A percentile compares a stretch with the other conserved stretches of the same genome.
Conservation (phyloP, 2,113 vertebrate species). For the Pseudopipra pipra region DNA sequence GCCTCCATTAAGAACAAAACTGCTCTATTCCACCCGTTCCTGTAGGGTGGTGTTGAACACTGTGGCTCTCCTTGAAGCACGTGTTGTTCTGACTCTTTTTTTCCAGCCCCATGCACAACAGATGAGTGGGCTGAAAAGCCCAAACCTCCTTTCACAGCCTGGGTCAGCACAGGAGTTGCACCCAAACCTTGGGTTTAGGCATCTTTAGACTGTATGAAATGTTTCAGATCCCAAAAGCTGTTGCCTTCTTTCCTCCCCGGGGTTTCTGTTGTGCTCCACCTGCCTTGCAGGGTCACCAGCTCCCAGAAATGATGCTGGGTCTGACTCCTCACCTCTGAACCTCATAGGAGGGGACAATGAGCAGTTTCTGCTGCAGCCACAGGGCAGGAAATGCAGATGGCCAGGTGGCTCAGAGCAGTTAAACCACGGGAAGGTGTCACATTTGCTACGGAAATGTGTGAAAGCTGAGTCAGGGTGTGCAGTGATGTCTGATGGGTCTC, state of each 20-base stretch:
- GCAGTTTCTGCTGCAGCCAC: background rate
- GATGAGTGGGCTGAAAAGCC: background rate
- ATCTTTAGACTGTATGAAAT: background rate
- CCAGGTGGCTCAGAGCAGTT: background rate
- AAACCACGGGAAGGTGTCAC: background rate
- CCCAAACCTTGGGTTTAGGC: background rate
- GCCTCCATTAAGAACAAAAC: background rate
- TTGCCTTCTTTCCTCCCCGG: rapidly evolving
- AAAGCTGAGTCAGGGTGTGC: background rate
- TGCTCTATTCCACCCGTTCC: background rate
- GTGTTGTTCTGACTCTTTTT: background rate
- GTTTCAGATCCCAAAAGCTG: background rate
- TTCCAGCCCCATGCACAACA: background rate
- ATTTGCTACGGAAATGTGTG: background rate
- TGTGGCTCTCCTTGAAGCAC: background rate
- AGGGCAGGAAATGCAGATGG: background rate
- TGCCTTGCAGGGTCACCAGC: background rate
- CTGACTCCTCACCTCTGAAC: background rate
- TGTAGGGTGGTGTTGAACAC: background rate
- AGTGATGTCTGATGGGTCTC: background rate
- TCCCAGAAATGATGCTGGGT: background rate
- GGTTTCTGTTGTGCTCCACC: background rate
- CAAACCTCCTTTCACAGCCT: background rate
- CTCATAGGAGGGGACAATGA: rapidly evolving
- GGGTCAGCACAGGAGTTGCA: background rate